Evolutionary conservation across 1,140 invertebrate genomes (phyloP).

Genomic region (Dendrolimus kikuchii): DNA sequence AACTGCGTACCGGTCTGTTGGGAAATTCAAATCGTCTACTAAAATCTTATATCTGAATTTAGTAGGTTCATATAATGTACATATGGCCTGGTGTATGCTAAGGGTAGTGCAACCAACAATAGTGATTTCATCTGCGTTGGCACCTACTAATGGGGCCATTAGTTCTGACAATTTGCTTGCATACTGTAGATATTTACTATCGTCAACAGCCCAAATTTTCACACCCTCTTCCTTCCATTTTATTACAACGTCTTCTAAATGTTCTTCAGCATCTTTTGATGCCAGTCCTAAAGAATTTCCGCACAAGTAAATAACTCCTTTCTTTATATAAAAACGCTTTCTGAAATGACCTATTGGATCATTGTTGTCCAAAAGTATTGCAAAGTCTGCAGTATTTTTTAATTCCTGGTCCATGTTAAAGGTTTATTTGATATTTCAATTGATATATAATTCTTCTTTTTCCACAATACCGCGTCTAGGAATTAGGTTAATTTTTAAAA

Average conservation of each 20-base stretch:
- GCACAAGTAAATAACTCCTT: slow-evolving; percentile 48
- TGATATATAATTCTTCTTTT: no score
- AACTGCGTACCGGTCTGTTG: slow-evolving; percentile 52
- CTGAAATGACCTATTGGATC: slow-evolving; percentile 39
- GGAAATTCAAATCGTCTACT: slow-evolving; percentile 53
- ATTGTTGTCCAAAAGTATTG: slow-evolving; percentile 41
- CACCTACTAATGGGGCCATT: slow-evolving; percentile 45
- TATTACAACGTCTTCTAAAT: slow-evolving; percentile 24
- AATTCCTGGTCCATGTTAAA: slow-evolving; percentile 13
- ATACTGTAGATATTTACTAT: slow-evolving; percentile 43
- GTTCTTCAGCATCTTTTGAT: slow-evolving; percentile 43
- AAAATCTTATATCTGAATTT: slow-evolving; percentile 44
- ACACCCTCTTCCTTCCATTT: slow-evolving; percentile 50
- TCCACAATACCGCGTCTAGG: no score
- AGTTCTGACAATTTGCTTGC: slow-evolving; percentile 34
- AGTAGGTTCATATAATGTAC: slow-evolving; percentile 53
- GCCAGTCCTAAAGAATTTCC: slow-evolving; percentile 52
- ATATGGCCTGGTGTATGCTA: slow-evolving; percentile 50
- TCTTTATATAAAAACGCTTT: slow-evolving; percentile 37
- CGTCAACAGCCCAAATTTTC: slow-evolving; percentile 39
- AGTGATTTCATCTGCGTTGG: slow-evolving; percentile 36
- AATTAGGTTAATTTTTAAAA: no score
- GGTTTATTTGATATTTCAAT: no score
- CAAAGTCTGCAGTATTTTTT: slow-evolving; percentile 30
- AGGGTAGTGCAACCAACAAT: slow-evolving; percentile 39